phyloP scores from a whole-genome alignment of 2,888 invertebrate genomes.

The Phaedon cochleariae region DNA sequence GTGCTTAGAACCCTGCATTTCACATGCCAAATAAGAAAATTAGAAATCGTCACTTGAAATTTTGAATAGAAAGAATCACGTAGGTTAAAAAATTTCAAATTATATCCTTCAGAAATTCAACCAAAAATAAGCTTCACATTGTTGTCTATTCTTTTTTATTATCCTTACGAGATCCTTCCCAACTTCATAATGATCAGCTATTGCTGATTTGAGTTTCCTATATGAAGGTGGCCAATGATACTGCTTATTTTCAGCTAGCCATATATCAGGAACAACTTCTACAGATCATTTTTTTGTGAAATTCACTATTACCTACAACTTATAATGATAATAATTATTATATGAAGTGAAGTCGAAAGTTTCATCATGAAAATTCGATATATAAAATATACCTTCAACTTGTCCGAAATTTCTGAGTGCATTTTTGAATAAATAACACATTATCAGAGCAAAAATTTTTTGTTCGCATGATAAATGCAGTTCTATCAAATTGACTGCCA shows the following conservation, averaged over 20 bases:
- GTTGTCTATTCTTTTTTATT: constrained; percentile 3
- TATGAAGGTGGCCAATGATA: constrained; percentile 4
- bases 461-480: no score
- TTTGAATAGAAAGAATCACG: background rate
- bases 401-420: no score
- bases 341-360: no score
- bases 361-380: no score
- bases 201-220: constrained; percentile 7
- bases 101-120: background rate
- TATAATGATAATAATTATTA: background rate
- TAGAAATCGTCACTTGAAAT: background rate
- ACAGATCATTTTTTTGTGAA: constrained; percentile 4
- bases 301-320: constrained; percentile 5
- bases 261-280: constrained; percentile 10
- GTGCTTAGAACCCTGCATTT: background rate
- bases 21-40: background rate
- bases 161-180: constrained; percentile 7
- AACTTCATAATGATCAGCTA: constrained; percentile 6
- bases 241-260: background rate
- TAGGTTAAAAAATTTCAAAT: background rate
- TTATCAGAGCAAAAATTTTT: no score
- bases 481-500: constrained; percentile 19
- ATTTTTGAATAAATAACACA: no score
- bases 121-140: background rate
- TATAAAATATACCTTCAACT: no score